phyloP scores from a whole-genome alignment of 1,140 invertebrate species.

The Caenorhabditis latens region DNA sequence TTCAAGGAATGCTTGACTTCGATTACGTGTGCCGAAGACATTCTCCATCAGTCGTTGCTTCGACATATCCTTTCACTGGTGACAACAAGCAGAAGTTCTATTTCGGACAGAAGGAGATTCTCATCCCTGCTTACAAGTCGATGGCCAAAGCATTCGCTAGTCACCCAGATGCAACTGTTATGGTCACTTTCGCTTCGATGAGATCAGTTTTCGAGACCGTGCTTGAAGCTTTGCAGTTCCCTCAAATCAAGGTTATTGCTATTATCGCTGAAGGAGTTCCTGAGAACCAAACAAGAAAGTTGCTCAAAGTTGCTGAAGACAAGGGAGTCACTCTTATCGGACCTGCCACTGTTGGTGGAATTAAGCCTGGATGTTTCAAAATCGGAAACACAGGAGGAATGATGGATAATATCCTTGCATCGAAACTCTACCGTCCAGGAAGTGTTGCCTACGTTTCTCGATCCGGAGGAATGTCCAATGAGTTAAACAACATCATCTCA shows the following conservation, averaged over 20 bases:
- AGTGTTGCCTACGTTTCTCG: conserved; percentile 96
- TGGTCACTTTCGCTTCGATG: conserved; percentile 98
- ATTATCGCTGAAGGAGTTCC: conserved; percentile 99
- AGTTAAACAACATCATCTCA: conserved; percentile 97
- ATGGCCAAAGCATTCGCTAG: conserved; percentile 96
- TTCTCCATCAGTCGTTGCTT: conserved; percentile 88
- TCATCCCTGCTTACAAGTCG: conserved; percentile 95
- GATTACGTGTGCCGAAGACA: conserved; percentile 95
- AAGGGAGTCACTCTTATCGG: conserved; percentile 91
- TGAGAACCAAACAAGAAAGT: conserved; percentile 95
- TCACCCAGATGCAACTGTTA: conserved; percentile 93
- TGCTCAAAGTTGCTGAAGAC: conserved; percentile 88
- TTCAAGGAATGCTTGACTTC: conserved; percentile 94
- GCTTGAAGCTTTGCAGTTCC: conserved; percentile 90
- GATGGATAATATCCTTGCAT: conserved; percentile 98
- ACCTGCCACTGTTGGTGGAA: conserved; percentile 92
- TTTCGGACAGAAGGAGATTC: conserved; percentile 97
- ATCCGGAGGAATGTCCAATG: conserved; percentile 99
- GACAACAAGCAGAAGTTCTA: conserved; percentile 99
- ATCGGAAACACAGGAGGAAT: conserved; percentile 99
- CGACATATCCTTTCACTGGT: conserved; percentile 98
- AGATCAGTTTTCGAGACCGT: conserved; percentile 97
- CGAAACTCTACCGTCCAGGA: conserved; percentile 94
- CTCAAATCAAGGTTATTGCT: conserved; percentile 93
- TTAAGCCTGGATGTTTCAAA: conserved; percentile 99